phyloP scores from a whole-genome alignment of 1,140 invertebrate genomes.

The Drosophila rhopaloa region DNA sequence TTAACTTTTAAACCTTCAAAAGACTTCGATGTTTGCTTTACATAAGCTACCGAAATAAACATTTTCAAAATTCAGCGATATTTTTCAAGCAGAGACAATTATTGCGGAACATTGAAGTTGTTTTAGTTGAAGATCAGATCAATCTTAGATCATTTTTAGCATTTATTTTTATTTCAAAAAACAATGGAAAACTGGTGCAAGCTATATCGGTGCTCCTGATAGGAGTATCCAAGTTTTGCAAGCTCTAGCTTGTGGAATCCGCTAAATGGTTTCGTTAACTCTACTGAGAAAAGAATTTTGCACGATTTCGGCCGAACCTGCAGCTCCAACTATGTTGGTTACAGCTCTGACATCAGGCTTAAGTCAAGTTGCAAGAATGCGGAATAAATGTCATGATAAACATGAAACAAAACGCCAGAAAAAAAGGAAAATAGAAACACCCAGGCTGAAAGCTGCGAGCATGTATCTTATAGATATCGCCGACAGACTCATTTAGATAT shows the following conservation, averaged over 20 bases:
- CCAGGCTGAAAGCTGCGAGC: slow-evolving; percentile 8
- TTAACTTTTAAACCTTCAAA: slow-evolving; percentile 5
- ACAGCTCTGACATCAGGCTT: slow-evolving; percentile 59
- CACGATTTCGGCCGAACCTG: slow-evolving; percentile 19
- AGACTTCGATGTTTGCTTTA: slow-evolving; percentile 20
- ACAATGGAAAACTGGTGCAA: too few relatives aligned
- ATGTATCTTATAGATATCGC: slow-evolving; percentile 17
- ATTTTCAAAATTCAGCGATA: background rate
- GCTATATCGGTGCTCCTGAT: too few relatives aligned
- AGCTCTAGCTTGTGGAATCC: background rate
- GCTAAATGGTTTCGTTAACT: background rate
- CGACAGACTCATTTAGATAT: slow-evolving; percentile 33
- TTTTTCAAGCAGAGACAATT: too few relatives aligned
- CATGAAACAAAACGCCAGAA: slow-evolving; percentile 15
- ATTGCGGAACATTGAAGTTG: too few relatives aligned
- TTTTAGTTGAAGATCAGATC: too few relatives aligned
- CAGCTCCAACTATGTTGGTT: slow-evolving; percentile 33
- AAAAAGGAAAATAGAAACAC: slow-evolving; percentile 3
- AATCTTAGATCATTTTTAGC: too few relatives aligned
- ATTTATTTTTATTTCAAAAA: too few relatives aligned
- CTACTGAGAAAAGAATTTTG: background rate
- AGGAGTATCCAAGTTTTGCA: background rate
- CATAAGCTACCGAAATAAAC: slow-evolving; percentile 13
- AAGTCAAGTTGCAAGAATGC: slow-evolving; percentile 82
- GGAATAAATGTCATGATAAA: slow-evolving; percentile 77